Percentiles rank a stretch among this genome's conserved stretches.
Evolutionary conservation across 2,797 vertebrate genomes (phyloP).

Genomic region (Meda fulgida): DNA sequence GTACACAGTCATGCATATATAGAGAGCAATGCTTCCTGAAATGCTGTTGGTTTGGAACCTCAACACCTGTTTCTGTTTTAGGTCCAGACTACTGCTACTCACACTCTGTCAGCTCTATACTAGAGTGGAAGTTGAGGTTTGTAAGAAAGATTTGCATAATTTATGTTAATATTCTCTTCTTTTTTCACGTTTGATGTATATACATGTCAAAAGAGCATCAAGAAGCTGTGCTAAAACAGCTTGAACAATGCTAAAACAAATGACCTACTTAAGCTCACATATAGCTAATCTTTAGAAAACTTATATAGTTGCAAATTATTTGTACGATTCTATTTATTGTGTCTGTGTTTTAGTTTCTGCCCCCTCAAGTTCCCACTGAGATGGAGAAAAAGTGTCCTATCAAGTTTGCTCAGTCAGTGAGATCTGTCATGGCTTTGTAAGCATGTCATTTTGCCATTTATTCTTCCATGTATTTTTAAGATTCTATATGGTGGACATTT

Average conservation of each 20-base stretch:
- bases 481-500: not conserved
- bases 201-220: not conserved
- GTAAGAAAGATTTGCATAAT: conserved; percentile 26
- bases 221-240: not conserved
- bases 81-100: conserved; percentile 83
- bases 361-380: conserved; percentile 86
- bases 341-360: conserved; percentile 84
- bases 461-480: not conserved
- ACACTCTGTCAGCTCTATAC: conserved; percentile 91
- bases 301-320: too few relatives aligned
- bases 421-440: conserved; percentile 89
- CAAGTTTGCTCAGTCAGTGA: conserved; percentile 86
- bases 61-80: conserved; percentile 66
- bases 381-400: conserved; percentile 86
- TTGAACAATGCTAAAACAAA: not conserved
- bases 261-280: not conserved
- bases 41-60: conserved; percentile 14
- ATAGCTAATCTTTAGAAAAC: not conserved
- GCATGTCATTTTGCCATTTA: conserved; percentile 57
- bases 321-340: not conserved
- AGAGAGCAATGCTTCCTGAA: conserved; percentile 6
- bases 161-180: not conserved
- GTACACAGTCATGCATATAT: not conserved
- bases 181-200: not conserved
- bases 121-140: conserved; percentile 95